A percentile compares a stretch with the other conserved stretches of the same genome.
Conservation (phyloP, 2,888 invertebrate species). For the Tiliacea citrago region DNA sequence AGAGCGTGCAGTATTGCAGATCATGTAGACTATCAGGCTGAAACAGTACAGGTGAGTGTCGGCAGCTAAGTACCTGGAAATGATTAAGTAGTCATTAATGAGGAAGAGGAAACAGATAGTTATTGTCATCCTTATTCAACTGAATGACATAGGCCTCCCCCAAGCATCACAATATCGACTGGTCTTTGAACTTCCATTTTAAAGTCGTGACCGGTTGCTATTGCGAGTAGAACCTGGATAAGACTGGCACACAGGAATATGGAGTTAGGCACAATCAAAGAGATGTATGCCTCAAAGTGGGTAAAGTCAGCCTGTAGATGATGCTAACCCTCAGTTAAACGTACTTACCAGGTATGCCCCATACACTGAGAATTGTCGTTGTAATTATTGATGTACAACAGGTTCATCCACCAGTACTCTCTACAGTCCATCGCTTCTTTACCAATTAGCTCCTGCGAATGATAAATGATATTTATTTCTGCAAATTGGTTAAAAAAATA, state of each 20-base stretch:
- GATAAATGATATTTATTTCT: neutral
- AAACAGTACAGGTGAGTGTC: slow-evolving; percentile 72
- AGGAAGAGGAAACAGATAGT: neutral
- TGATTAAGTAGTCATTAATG: neutral
- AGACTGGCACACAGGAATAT: no score
- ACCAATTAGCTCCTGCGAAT: slow-evolving; percentile 39
- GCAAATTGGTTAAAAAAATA: no score
- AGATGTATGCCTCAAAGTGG: neutral
- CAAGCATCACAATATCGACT: neutral
- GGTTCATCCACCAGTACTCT: slow-evolving; percentile 72
- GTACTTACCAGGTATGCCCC: slow-evolving; percentile 68
- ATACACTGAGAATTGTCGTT: slow-evolving; percentile 58
- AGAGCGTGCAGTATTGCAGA: slow-evolving; percentile 35
- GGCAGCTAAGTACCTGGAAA: slow-evolving; percentile 71
- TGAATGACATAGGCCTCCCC: neutral
- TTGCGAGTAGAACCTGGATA: neutral
- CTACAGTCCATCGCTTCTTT: slow-evolving; percentile 65
- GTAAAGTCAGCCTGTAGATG: neutral
- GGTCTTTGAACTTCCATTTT: no score
- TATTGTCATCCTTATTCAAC: no score
- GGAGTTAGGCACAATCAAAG: neutral
- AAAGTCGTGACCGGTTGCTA: neutral
- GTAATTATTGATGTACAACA: slow-evolving; percentile 75
- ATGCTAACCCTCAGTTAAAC: neutral
- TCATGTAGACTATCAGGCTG: slow-evolving; percentile 63